Conservation (phyloP, 2,888 invertebrate genomes). For the Nasonovia ribisnigri region DNA sequence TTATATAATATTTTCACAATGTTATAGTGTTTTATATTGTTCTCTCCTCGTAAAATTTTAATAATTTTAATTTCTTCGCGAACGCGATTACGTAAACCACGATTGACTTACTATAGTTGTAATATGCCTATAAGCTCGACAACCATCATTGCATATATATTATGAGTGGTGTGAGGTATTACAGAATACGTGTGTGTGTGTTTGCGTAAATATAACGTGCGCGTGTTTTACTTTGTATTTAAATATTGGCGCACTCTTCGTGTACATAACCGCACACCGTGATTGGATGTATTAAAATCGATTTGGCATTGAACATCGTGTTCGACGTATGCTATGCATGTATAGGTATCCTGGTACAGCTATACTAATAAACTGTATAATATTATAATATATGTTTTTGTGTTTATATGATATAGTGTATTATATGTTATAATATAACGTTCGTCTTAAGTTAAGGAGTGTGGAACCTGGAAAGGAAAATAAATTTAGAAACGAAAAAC, state of each 20-base stretch:
- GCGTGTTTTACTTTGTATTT: neutral
- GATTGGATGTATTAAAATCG: slow-evolving; percentile 52
- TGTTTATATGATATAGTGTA: neutral
- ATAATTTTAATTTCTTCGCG: neutral
- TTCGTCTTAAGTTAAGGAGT: neutral
- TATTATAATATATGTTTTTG: neutral
- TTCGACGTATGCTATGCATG: neutral
- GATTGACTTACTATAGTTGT: neutral
- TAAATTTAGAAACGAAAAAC: neutral
- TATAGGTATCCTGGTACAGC: neutral
- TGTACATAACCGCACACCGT: neutral
- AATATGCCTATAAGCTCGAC: neutral
- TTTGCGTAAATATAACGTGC: neutral
- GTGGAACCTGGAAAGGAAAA: neutral
- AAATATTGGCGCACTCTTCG: slow-evolving; percentile 1
- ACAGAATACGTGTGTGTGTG: neutral
- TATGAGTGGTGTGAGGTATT: neutral
- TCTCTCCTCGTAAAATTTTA: neutral
- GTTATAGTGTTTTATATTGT: neutral
- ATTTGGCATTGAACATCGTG: slow-evolving; percentile 48
- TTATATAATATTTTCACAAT: neutral
- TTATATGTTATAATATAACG: neutral
- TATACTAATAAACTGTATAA: neutral
- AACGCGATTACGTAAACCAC: neutral
- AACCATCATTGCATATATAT: neutral